Percentiles rank a stretch among this genome's conserved stretches.
phyloP scores from a whole-genome alignment of 2,888 invertebrate species.

The Tanaodytes sp. region DNA sequence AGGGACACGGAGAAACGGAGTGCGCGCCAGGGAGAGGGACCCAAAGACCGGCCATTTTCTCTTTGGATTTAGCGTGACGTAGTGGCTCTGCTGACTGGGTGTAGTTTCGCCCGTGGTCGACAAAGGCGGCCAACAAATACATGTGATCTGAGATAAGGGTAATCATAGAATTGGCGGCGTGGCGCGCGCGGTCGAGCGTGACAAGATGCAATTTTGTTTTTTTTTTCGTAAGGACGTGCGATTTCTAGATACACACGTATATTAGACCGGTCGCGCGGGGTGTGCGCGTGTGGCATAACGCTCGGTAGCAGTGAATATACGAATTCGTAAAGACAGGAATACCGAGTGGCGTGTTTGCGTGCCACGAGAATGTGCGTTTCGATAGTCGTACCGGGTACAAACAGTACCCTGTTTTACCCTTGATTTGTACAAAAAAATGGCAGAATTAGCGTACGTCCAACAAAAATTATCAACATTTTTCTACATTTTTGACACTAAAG shows the following conservation, averaged over 20 bases:
- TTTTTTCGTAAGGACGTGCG: no score
- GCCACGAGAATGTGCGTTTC: slow-evolving; percentile 2
- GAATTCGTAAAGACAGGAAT: slow-evolving; percentile 2
- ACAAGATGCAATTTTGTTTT: no score
- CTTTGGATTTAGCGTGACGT: slow-evolving; percentile 63
- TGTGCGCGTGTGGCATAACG: slow-evolving; percentile 2
- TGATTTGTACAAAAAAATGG: slow-evolving; percentile 7
- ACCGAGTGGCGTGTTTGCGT: not conserved
- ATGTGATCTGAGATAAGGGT: no score
- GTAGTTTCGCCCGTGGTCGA: slow-evolving; percentile 63
- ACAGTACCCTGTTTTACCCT: not conserved
- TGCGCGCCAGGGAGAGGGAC: not conserved
- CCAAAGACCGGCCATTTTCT: slow-evolving; percentile 68
- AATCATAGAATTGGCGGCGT: no score
- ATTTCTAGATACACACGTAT: no score
- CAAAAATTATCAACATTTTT: no score
- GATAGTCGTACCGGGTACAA: not conserved
- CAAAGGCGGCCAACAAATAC: not conserved
- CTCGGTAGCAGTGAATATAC: slow-evolving; percentile 6
- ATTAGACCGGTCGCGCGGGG: slow-evolving; percentile 10
- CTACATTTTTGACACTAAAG: no score
- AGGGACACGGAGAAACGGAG: not conserved
- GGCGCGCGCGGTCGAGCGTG: no score
- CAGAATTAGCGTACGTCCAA: slow-evolving; percentile 26
- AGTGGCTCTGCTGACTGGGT: slow-evolving; percentile 62